Percentiles rank a stretch among this genome's conserved stretches.
These are phyloP conservation scores for Sitta europaea DNA, from an alignment of 2,113 vertebrate species.

Conservation along the genomic window DNA sequence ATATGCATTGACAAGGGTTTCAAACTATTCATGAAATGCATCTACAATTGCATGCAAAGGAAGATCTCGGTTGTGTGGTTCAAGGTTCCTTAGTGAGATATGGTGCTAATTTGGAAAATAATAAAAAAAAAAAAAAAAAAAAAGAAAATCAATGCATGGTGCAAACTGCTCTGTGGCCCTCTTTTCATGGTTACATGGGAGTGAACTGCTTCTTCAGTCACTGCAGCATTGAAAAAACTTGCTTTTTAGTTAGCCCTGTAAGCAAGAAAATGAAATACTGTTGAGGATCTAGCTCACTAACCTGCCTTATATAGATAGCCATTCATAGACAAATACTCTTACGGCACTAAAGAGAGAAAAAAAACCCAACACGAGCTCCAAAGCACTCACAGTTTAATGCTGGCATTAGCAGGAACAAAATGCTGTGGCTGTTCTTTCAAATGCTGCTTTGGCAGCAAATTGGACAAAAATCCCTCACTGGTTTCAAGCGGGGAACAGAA, in stretches of 20 bases:
- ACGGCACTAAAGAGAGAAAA: conserved; percentile 16
- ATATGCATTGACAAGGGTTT: conserved; percentile 92
- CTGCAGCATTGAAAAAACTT: conserved; percentile 95
- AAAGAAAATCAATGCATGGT: conserved; percentile 83
- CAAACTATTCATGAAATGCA: conserved; percentile 87
- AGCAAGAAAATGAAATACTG: conserved; percentile 98
- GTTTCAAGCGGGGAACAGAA: neutral
- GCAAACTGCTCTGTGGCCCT: conserved; percentile 88
- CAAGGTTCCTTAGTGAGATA: conserved; percentile 85
- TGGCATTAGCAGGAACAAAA: conserved; percentile 46
- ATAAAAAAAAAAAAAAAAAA: conserved; percentile 57
- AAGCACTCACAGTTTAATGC: conserved; percentile 50
- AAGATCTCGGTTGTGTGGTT: conserved; percentile 83
- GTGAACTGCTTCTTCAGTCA: conserved; percentile 97
- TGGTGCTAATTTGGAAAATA: conserved; percentile 82
- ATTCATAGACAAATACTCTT: conserved; percentile 62
- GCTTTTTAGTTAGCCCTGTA: conserved; percentile 99
- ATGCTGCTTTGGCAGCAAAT: conserved; percentile 14
- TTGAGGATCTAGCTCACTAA: conserved; percentile 88
- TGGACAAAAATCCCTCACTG: neutral
- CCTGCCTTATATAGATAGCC: conserved; percentile 82
- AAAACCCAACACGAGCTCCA: conserved; percentile 21
- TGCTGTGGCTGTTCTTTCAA: neutral
- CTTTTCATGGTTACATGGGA: conserved; percentile 92
- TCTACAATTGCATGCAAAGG: conserved; percentile 93